phyloP scores from a whole-genome alignment of 1,140 invertebrate genomes.

The Lasaia peninsularis region DNA sequence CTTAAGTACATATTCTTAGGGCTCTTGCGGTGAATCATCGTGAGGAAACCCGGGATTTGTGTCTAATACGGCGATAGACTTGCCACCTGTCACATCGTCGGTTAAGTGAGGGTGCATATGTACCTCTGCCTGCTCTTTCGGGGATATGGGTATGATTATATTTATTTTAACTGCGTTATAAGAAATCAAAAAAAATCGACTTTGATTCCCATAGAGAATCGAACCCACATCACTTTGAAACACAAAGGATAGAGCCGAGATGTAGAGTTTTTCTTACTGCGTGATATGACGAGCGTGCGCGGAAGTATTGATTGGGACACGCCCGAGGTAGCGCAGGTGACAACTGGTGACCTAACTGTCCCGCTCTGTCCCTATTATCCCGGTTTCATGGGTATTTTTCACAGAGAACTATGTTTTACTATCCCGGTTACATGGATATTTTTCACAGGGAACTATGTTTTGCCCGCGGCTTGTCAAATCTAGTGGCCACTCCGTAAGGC shows the following conservation, averaged over 20 bases:
- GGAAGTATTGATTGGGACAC: conserved; percentile 61
- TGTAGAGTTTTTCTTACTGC: conserved; percentile 12
- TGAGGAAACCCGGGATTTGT: too few species aligned
- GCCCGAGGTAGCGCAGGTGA: conserved; percentile 34
- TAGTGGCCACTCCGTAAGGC: too few species aligned
- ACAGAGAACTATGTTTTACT: not conserved
- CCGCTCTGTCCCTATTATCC: not conserved
- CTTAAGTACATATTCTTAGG: too few species aligned
- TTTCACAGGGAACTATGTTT: not conserved
- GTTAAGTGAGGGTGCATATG: too few species aligned
- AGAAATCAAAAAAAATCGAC: too few species aligned
- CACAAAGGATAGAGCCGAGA: conserved; percentile 4
- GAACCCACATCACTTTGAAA: not conserved
- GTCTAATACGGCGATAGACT: too few species aligned
- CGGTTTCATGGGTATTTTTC: not conserved
- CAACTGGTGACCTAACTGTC: conserved; percentile 29
- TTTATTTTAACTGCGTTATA: too few species aligned
- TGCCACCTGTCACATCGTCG: too few species aligned
- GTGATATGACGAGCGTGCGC: conserved; percentile 41
- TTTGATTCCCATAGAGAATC: not conserved
- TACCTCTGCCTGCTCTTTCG: too few species aligned
- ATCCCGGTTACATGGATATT: not conserved
- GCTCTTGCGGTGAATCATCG: too few species aligned
- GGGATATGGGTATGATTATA: too few species aligned
- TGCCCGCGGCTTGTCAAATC: not conserved